Evolutionary conservation across 2,113 vertebrate species (phyloP).

Genomic region (Phyllostomus discolor): DNA sequence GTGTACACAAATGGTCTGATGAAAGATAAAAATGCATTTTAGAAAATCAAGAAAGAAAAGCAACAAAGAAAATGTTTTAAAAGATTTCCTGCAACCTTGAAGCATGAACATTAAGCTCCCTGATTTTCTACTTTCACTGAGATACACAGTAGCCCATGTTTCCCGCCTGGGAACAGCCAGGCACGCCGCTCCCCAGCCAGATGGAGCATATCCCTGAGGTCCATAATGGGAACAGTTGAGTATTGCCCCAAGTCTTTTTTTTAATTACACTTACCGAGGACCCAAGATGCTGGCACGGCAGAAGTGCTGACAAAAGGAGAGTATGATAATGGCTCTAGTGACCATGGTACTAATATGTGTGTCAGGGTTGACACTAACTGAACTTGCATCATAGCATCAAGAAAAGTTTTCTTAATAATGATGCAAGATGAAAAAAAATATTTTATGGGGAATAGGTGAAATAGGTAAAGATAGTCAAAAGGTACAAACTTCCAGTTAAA

Average conservation of each 20-base stretch:
- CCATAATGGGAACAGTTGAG: background rate
- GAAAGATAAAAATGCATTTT: background rate
- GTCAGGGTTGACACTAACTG: background rate
- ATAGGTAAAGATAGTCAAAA: background rate
- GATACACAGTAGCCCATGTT: background rate
- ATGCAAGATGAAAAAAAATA: background rate
- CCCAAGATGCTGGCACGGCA: background rate
- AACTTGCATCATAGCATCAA: background rate
- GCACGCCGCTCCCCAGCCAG: too few species aligned
- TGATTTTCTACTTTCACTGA: slow-evolving; percentile 17
- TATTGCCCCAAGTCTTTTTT: background rate
- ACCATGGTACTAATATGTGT: background rate
- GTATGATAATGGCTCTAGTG: background rate
- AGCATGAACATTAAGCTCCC: background rate
- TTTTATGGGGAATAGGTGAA: background rate
- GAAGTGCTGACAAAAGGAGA: background rate
- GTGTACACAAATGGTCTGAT: background rate
- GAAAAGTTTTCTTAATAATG: background rate
- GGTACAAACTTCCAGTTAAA: background rate
- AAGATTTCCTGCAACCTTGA: background rate
- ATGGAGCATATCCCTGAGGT: background rate
- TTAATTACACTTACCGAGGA: background rate
- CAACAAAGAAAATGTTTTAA: background rate
- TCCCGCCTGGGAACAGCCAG: background rate
- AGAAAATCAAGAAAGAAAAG: background rate